These are phyloP conservation scores for Scaptodrosophila lebanonensis DNA, from an alignment of 1,140 invertebrate genomes.

Conservation along the genomic window DNA sequence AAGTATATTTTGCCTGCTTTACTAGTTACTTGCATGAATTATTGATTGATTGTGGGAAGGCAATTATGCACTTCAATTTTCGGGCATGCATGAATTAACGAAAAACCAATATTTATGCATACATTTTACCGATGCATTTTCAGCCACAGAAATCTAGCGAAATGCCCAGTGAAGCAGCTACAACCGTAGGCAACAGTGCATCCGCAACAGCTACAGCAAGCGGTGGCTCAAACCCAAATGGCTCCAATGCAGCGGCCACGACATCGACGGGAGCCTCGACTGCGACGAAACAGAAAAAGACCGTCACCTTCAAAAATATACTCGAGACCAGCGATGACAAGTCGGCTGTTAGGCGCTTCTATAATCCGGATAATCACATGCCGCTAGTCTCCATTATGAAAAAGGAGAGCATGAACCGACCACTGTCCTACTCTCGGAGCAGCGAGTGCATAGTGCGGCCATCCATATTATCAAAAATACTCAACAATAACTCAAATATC, in stretches of 20 bases:
- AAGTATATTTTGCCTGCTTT: conserved; percentile 27
- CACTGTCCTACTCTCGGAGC: conserved; percentile 50
- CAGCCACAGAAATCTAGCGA: conserved; percentile 48
- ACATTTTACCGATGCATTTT: conserved; percentile 12
- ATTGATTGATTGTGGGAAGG: conserved; percentile 46
- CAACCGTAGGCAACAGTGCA: conserved; percentile 4
- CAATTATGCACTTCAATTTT: no score
- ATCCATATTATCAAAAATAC: conserved; percentile 72
- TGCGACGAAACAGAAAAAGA: conserved; percentile 69
- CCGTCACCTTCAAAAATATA: conserved; percentile 75
- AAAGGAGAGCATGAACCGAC: conserved; percentile 68
- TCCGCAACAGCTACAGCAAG: background rate
- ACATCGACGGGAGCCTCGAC: background rate
- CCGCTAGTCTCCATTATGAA: conserved; percentile 76
- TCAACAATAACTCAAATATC: conserved; percentile 76
- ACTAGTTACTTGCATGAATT: conserved; percentile 63
- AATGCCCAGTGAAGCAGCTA: conserved; percentile 51
- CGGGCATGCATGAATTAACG: no score
- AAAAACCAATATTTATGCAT: background rate
- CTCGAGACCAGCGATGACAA: conserved; percentile 76
- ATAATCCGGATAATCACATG: conserved; percentile 70
- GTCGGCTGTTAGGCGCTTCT: conserved; percentile 71
- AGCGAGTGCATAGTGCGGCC: conserved; percentile 74
- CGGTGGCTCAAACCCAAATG: no score
- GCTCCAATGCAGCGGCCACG: conserved; percentile 3